Evolutionary conservation across 2,797 vertebrate genomes (phyloP), one percentile per base, ranked within the genome.

Genomic region (Tokudaia tokunoshimensis): DNA sequence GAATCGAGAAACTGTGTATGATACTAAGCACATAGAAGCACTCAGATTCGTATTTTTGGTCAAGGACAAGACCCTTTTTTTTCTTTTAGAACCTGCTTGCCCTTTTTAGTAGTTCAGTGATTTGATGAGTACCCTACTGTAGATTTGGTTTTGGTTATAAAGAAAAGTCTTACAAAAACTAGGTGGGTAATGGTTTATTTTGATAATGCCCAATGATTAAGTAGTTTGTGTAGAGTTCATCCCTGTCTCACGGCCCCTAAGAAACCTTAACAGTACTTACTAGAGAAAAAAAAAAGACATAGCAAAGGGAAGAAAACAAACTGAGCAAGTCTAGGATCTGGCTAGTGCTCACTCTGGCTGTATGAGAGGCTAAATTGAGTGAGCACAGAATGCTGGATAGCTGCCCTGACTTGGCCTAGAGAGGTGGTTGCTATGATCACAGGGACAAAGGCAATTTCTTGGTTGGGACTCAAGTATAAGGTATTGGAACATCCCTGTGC

Each of bases 101-200:
- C 84, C 34, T 63, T 94, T 92, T 89, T 0, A 94, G 2, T 67
- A 72, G 59, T 84, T 88, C 63, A 74, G 74, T 55, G n/a, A 55
- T 83, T 47, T 50, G 29, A 57, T 93, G 65, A 70, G n/a, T 93
- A 82, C 34, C 6, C 34, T 50, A n/a, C 15, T 70, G 1, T 94
- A 86, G 75, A 91, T 65, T 96, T 92, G 29, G 19, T 96, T 76
- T 44, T 92, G 80, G 4, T 96, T 86, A 80, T 93, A 89, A 91
- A 87, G 57, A 89, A 95, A 94, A 90, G 52, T 4, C 9, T 74
- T 74, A 65, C 63, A 31, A 94, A 95, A 96, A 78, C 47, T 96
- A n/a, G 86, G 31, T 65, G 86, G 65, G 78, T 34, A 84, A 10
- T 92, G 82, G 59, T 94, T 76, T 89, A 6, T 91, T 89, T 24